These are phyloP conservation scores for Danio aesculapii DNA, from an alignment of 2,797 vertebrate species.

Conservation along the genomic window DNA sequence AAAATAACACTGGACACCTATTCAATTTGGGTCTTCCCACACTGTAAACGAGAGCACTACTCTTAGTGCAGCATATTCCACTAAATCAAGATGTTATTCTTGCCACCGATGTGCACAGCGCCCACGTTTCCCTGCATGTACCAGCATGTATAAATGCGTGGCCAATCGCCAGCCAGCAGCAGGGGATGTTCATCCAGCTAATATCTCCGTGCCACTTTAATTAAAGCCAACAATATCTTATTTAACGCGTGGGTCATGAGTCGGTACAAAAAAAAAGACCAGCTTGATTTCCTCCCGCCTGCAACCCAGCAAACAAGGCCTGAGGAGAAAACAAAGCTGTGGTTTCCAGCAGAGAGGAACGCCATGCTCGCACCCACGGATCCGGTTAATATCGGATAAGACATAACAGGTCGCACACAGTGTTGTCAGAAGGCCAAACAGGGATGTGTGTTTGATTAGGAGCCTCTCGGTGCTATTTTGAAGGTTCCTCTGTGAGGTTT, in stretches of 20 bases:
- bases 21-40: too few relatives aligned
- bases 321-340: constrained; percentile 4
- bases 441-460: constrained; percentile 38
- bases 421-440: constrained; percentile 20
- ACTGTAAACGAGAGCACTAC: background rate
- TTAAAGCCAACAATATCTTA: constrained; percentile 44
- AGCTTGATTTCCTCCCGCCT: constrained; percentile 27
- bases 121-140: constrained; percentile 11
- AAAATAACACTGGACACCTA: background rate
- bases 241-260: constrained; percentile 40
- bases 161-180: constrained; percentile 22
- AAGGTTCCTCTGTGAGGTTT: constrained; percentile 36
- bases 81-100: constrained; percentile 26
- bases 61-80: background rate
- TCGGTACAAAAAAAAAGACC: constrained; percentile 16
- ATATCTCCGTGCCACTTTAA: constrained; percentile 33
- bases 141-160: background rate
- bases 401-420: constrained; percentile 31
- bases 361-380: constrained; percentile 22
- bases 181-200: background rate
- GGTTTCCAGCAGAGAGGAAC: constrained; percentile 32
- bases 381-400: constrained; percentile 32
- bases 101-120: constrained; percentile 2
- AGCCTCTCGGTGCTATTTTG: constrained; percentile 35
- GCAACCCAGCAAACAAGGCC: constrained; percentile 28